A percentile compares a stretch with the other conserved stretches of the same genome.
Conservation (phyloP, 23 tunicate genomes). For the Aplidium turbinatum region DNA sequence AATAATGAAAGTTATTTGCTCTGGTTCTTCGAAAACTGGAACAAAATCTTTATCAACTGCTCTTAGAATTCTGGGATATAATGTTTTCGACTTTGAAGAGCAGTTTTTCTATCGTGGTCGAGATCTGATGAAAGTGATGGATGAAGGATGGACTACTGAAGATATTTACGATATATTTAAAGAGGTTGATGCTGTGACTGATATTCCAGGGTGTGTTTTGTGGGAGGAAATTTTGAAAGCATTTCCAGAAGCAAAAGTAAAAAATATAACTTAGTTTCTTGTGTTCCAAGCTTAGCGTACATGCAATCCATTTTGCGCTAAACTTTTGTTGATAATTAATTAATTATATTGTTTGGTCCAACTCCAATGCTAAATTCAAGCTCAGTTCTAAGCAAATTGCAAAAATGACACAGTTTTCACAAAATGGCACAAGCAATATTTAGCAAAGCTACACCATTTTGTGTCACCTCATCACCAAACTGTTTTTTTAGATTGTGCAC, state of each 20-base stretch:
- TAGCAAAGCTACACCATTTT: no score
- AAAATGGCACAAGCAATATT: no score
- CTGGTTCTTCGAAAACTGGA: conserved; percentile 64
- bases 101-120: conserved; percentile 43
- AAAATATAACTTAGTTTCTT: background rate
- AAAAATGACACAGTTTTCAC: no score
- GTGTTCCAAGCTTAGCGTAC: no score
- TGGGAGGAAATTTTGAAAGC: conserved; percentile 50
- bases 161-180: conserved; percentile 29
- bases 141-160: conserved; percentile 34
- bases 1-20: conserved; percentile 63
- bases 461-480: no score
- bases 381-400: no score
- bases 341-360: no score
- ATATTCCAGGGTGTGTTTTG: conserved; percentile 31
- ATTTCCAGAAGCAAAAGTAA: conserved; percentile 46
- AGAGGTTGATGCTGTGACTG: conserved; percentile 50
- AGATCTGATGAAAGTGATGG: background rate
- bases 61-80: conserved; percentile 44
- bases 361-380: no score
- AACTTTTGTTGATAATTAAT: no score
- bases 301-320: no score
- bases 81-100: conserved; percentile 73
- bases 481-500: conserved; percentile 36
- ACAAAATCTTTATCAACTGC: conserved; percentile 54